Evolutionary conservation across 2,113 vertebrate genomes (phyloP).

Genomic region (Halcyon malimbica): DNA sequence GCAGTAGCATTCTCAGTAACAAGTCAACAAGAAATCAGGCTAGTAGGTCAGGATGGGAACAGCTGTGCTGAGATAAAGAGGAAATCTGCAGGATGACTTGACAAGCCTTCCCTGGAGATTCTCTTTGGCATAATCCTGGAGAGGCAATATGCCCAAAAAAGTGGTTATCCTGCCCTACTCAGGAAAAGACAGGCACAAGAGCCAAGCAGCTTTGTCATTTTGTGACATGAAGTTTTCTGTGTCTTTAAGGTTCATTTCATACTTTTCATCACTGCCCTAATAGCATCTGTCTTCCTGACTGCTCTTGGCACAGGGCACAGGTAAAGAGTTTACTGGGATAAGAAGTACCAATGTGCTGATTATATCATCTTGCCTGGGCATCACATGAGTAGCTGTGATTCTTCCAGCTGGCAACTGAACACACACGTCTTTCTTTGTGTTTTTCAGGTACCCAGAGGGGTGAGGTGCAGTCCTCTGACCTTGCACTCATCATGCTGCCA

Average conservation of each 20-base stretch:
- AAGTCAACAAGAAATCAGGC: background rate
- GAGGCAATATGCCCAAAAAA: background rate
- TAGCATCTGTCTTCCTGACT: background rate
- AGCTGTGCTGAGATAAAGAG: background rate
- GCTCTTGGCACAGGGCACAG: background rate
- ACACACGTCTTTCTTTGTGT: background rate
- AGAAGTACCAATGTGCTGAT: conserved; percentile 2
- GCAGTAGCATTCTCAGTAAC: background rate
- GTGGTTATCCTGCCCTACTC: background rate
- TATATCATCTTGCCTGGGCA: background rate
- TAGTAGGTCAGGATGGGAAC: conserved; percentile 32
- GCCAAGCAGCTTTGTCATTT: background rate
- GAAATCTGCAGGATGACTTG: background rate
- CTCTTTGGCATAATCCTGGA: background rate
- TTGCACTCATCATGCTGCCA: background rate
- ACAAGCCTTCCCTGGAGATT: background rate
- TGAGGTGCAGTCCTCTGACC: background rate
- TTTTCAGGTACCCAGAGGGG: background rate
- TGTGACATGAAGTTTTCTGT: background rate
- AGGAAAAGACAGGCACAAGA: background rate
- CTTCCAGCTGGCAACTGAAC: background rate
- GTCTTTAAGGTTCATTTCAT: conserved; percentile 1
- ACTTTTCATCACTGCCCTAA: background rate
- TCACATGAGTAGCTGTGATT: background rate
- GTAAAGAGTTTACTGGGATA: background rate